Evolutionary conservation across 2,113 vertebrate genomes (phyloP).

Genomic region (Capreolus pygargus): DNA sequence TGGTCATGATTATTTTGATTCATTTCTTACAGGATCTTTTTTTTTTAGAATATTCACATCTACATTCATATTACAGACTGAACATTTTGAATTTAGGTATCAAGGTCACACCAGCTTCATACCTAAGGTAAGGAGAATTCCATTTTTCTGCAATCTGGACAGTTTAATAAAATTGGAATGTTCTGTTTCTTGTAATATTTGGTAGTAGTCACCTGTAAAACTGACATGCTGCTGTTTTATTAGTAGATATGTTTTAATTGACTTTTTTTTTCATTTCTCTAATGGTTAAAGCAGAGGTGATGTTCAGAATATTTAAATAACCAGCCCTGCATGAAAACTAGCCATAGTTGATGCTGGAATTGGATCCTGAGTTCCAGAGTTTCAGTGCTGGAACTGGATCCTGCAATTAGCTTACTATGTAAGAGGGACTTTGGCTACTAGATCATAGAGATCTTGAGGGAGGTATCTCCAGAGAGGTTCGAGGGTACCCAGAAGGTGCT

Average conservation of each 20-base stretch:
- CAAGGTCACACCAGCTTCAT: neutral
- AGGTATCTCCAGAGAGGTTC: neutral
- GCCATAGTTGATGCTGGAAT: neutral
- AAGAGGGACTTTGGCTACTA: neutral
- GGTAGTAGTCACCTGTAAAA: slow-evolving; percentile 23
- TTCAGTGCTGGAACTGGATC: neutral
- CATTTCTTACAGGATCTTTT: neutral
- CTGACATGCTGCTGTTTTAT: neutral
- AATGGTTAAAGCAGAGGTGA: neutral
- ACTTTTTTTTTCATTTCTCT: neutral
- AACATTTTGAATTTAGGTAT: neutral
- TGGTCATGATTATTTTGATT: slow-evolving; percentile 32
- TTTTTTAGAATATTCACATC: neutral
- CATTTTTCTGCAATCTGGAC: neutral
- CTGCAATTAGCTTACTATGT: neutral
- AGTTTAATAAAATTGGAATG: slow-evolving; percentile 18
- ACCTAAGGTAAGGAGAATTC: neutral
- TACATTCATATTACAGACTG: neutral
- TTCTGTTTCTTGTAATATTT: slow-evolving; percentile 19
- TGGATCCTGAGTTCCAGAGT: neutral
- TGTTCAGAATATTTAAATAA: slow-evolving; percentile 32
- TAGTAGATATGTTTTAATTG: neutral
- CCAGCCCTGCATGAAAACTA: neutral
- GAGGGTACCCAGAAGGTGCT: neutral
- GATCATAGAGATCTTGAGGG: neutral